Conservation (phyloP, 2,113 vertebrate species). For the Zosterops lateralis region DNA sequence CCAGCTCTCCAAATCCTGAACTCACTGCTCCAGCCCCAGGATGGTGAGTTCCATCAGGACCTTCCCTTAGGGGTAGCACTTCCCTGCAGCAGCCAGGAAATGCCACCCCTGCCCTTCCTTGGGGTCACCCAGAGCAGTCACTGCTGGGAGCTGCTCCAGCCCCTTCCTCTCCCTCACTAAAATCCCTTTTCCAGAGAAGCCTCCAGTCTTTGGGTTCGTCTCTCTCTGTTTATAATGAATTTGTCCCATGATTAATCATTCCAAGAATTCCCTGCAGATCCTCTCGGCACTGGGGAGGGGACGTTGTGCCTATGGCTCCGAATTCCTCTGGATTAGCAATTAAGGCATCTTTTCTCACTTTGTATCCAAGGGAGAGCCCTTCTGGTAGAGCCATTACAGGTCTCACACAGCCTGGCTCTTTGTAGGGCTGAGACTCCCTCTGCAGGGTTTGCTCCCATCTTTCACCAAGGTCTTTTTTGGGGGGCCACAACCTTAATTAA, state of each 20-base stretch:
- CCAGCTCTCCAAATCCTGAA: not conserved
- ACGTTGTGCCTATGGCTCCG: not conserved
- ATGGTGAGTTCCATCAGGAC: not conserved
- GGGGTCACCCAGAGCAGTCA: not conserved
- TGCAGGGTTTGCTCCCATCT: not conserved
- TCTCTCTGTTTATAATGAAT: not conserved
- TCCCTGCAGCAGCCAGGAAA: not conserved
- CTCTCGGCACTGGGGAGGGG: not conserved
- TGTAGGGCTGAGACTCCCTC: not conserved
- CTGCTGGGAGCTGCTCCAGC: not conserved
- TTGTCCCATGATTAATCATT: not conserved
- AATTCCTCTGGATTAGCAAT: constrained; percentile 58
- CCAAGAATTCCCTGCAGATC: not conserved
- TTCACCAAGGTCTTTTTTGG: not conserved
- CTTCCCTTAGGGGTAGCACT: not conserved
- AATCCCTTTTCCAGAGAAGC: constrained; percentile 6
- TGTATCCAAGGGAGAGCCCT: not conserved
- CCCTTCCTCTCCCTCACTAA: not conserved
- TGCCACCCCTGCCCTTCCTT: not conserved
- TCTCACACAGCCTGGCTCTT: not conserved
- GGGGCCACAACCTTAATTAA: constrained; percentile 3
- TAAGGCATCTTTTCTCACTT: constrained; percentile 55
- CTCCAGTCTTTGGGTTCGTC: not conserved
- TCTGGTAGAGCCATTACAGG: constrained; percentile 57
- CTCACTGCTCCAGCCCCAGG: rapidly evolving